A percentile compares a stretch with the other conserved stretches of the same genome.
These are phyloP conservation scores for Lycodopsis pacificus DNA, from an alignment of 2,797 vertebrate species.

Conservation along the genomic window DNA sequence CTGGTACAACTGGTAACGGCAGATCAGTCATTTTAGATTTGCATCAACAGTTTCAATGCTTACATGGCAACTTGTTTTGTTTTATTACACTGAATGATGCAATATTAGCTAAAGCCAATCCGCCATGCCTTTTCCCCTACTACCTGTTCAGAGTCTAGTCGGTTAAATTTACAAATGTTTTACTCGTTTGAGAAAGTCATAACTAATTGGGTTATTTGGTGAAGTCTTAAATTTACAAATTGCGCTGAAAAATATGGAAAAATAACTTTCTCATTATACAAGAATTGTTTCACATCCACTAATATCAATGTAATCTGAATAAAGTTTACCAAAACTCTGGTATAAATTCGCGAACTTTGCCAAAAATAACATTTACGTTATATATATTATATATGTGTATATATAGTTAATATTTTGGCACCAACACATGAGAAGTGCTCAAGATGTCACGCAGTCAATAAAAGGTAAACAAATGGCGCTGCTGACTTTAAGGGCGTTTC, in stretches of 20 bases:
- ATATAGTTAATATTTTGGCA: neutral
- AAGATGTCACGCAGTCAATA: constrained; percentile 37
- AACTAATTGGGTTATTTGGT: neutral
- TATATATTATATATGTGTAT: neutral
- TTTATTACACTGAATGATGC: constrained; percentile 19
- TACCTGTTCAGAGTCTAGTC: neutral
- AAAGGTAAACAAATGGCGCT: constrained; percentile 54
- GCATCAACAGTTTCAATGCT: neutral
- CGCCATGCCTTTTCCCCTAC: neutral
- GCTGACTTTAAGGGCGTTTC: neutral
- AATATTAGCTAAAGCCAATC: neutral
- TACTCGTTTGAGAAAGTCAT: neutral
- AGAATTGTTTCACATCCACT: neutral
- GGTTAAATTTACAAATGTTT: neutral
- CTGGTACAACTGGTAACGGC: neutral
- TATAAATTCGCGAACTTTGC: neutral
- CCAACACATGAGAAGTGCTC: constrained; percentile 22
- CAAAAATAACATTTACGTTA: neutral
- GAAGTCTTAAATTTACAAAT: neutral
- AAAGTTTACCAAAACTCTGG: neutral
- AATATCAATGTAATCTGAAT: neutral
- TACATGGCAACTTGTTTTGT: neutral
- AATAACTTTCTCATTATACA: neutral
- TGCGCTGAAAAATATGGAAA: neutral
- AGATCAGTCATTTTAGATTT: neutral